A percentile compares a stretch with the other conserved stretches of the same genome.
phyloP scores from a whole-genome alignment of 2,113 vertebrate species.

The Oplegnathus fasciatus region DNA sequence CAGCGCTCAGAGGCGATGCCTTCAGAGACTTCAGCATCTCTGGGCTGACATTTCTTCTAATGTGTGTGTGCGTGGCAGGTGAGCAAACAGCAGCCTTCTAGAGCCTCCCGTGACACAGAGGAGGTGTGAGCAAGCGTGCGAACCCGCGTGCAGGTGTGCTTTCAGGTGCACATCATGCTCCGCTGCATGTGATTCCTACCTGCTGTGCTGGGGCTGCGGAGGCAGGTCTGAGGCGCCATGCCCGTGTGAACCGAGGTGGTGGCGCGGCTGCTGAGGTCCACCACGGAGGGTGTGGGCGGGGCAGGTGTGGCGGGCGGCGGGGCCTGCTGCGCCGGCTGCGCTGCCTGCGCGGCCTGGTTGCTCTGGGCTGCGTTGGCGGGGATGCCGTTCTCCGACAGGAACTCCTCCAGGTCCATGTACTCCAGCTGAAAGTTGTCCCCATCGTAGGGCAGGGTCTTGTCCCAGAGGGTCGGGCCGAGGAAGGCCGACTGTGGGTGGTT shows the following conservation, averaged over 20 bases:
- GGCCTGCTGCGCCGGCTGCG: slow-evolving; percentile 69
- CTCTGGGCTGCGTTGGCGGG: slow-evolving; percentile 91
- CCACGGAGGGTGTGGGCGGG: slow-evolving; percentile 87
- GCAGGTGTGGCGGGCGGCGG: slow-evolving; percentile 79
- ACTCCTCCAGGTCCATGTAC: slow-evolving; percentile 99
- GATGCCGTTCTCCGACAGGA: slow-evolving; percentile 98
- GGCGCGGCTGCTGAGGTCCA: slow-evolving; percentile 94
- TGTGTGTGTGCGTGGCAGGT: slow-evolving; percentile 22
- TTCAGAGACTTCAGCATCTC: not conserved
- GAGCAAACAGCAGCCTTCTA: slow-evolving; percentile 1
- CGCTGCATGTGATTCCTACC: slow-evolving; percentile 82
- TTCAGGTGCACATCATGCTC: not conserved
- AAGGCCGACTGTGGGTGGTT: slow-evolving; percentile 95
- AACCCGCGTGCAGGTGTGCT: slow-evolving; percentile 13
- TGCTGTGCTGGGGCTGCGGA: slow-evolving; percentile 91
- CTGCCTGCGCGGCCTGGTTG: slow-evolving; percentile 81
- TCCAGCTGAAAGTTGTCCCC: slow-evolving; percentile 98
- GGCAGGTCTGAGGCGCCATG: slow-evolving; percentile 90
- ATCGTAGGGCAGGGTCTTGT: slow-evolving; percentile 98
- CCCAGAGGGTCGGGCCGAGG: slow-evolving; percentile 97
- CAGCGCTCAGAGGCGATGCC: not conserved
- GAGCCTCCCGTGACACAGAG: not conserved
- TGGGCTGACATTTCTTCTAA: not conserved
- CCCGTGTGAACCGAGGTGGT: slow-evolving; percentile 89
- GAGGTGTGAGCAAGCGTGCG: not conserved